phyloP scores from a whole-genome alignment of 1,140 invertebrate species.

The Drosophila trapezifrons region DNA sequence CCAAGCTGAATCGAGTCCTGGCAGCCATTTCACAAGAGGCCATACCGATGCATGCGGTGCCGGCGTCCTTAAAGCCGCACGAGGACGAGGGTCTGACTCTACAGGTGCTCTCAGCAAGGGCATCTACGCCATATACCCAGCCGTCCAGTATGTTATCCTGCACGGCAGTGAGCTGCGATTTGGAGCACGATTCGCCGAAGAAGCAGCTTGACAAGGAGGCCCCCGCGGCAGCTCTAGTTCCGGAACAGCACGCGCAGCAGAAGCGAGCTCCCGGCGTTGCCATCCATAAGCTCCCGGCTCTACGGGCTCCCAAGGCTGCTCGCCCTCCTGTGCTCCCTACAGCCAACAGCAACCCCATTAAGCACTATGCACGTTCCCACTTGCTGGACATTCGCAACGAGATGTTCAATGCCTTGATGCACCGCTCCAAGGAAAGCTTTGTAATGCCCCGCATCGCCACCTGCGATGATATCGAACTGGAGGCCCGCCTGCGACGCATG shows the following conservation, averaged over 20 bases:
- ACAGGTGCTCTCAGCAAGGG: slow-evolving; percentile 72
- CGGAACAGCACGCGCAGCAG: slow-evolving; percentile 1
- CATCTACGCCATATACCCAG: slow-evolving; percentile 75
- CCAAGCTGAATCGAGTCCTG: slow-evolving; percentile 38
- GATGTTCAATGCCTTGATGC: slow-evolving; percentile 57
- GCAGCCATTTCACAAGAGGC: slow-evolving; percentile 51
- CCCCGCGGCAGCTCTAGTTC: not conserved
- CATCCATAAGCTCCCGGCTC: slow-evolving; percentile 6
- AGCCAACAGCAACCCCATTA: not conserved
- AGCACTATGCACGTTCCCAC: slow-evolving; percentile 60
- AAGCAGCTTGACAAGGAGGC: slow-evolving; percentile 12
- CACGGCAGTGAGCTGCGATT: slow-evolving; percentile 67
- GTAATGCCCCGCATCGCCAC: slow-evolving; percentile 75
- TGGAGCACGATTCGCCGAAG: slow-evolving; percentile 63
- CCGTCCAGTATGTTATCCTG: slow-evolving; percentile 65
- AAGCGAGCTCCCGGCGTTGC: slow-evolving; percentile 10
- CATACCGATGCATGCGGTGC: slow-evolving; percentile 54
- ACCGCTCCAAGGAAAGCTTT: slow-evolving; percentile 55
- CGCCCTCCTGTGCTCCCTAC: slow-evolving; percentile 2
- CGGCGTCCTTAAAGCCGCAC: slow-evolving; percentile 3
- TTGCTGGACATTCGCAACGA: slow-evolving; percentile 69
- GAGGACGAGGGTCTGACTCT: slow-evolving; percentile 66
- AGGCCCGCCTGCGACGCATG: slow-evolving; percentile 72
- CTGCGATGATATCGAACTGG: slow-evolving; percentile 79
- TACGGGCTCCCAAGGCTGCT: slow-evolving; percentile 17